Evolutionary conservation across 2,888 invertebrate species (phyloP).

Genomic region (Idaea straminata): DNA sequence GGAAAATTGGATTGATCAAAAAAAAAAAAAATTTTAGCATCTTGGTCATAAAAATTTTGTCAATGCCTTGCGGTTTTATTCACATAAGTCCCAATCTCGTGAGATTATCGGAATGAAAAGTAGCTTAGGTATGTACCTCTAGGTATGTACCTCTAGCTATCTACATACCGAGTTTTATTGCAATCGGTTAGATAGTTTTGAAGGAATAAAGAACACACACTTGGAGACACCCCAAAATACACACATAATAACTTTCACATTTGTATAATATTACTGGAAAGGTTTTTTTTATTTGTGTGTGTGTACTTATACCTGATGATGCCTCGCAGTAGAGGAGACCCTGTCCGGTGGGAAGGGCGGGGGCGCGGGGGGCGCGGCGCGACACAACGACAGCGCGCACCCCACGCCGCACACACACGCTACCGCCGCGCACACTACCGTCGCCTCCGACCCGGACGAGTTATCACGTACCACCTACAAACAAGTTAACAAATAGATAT

Average conservation of each 20-base stretch:
- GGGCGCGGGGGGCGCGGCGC: slow-evolving; percentile 60
- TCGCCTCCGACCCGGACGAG: slow-evolving; percentile 72
- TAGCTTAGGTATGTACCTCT: no score
- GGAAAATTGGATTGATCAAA: background rate
- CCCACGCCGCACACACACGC: slow-evolving; percentile 82
- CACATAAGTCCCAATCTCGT: no score
- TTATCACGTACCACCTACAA: slow-evolving; percentile 60
- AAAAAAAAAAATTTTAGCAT: background rate
- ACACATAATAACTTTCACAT: no score
- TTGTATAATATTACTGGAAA: no score
- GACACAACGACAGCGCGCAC: slow-evolving; percentile 82
- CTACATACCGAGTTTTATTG: no score
- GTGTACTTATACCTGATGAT: slow-evolving; percentile 18
- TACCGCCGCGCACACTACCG: slow-evolving; percentile 82
- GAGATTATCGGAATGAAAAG: no score
- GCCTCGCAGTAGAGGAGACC: slow-evolving; percentile 62
- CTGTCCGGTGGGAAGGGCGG: slow-evolving; percentile 53
- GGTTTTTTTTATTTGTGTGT: no score
- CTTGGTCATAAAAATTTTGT: background rate
- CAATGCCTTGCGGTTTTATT: background rate
- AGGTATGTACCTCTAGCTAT: no score
- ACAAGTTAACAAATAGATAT: no score
- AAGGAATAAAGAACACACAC: no score
- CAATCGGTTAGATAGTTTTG: no score
- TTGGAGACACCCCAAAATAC: background rate